Conservation (phyloP, 2,888 invertebrate species). For the Cordilura impudica region DNA sequence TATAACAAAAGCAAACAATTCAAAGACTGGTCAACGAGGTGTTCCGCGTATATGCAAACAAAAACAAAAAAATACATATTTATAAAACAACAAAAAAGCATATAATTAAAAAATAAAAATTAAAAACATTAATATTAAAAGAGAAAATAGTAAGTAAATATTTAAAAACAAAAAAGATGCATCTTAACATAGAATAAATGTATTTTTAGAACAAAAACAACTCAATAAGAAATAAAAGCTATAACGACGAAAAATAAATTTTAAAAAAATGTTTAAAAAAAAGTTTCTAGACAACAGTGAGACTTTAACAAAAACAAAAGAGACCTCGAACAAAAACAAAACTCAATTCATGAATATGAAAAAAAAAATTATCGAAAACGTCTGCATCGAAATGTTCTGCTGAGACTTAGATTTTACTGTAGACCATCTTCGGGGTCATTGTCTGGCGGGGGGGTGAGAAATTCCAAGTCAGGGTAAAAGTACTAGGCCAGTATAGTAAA, state of each 20-base stretch:
- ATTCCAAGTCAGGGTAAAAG: too few species aligned
- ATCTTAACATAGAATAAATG: neutral
- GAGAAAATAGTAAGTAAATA: constrained; percentile 37
- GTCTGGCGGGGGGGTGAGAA: too few species aligned
- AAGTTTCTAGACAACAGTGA: neutral
- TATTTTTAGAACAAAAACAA: neutral
- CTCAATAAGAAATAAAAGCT: neutral
- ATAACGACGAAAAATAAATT: neutral
- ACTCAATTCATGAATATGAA: too few species aligned
- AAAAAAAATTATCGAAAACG: too few species aligned
- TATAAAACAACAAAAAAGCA: constrained; percentile 33
- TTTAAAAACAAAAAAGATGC: constrained; percentile 24
- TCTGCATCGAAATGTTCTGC: too few species aligned
- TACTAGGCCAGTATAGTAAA: too few species aligned
- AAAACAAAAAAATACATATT: constrained; percentile 53
- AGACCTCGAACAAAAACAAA: too few species aligned
- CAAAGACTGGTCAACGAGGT: constrained; percentile 78
- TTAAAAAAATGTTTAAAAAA: too few species aligned
- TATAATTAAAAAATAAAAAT: constrained; percentile 21
- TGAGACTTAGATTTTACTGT: too few species aligned
- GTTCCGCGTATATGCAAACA: constrained; percentile 77
- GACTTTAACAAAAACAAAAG: too few species aligned
- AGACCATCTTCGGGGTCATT: too few species aligned
- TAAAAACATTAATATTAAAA: constrained; percentile 28
- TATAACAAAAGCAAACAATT: constrained; percentile 69